These are phyloP conservation scores for Saguinus midas DNA, from an alignment of 2,113 vertebrate species.

Conservation along the genomic window DNA sequence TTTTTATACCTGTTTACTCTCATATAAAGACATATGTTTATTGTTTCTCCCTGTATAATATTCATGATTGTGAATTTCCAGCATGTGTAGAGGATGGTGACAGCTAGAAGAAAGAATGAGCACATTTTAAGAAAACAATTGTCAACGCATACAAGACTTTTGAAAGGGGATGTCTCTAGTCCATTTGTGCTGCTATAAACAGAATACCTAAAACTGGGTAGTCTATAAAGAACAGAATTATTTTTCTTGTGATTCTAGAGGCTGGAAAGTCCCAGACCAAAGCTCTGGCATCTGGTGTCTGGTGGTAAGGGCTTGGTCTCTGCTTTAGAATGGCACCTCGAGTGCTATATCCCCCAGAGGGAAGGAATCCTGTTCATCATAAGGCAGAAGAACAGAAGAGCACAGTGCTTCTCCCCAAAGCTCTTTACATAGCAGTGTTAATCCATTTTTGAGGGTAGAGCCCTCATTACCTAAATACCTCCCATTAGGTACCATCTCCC, in stretches of 20 bases:
- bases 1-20: not conserved
- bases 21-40: not conserved
- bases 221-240: not conserved
- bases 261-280: not conserved
- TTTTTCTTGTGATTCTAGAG: not conserved
- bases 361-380: too few species aligned
- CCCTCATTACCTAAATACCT: not conserved
- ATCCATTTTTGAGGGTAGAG: not conserved
- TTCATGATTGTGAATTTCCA: constrained; percentile 45
- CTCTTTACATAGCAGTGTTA: accelerated
- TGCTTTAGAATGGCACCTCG: not conserved
- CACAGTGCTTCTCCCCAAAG: too few species aligned
- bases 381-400: not conserved
- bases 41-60: not conserved
- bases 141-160: not conserved
- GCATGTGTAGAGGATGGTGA: not conserved
- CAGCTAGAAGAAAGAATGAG: not conserved
- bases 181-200: too few species aligned
- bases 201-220: not conserved
- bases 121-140: not conserved
- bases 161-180: not conserved
- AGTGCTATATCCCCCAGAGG: not conserved
- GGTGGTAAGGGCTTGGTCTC: too few species aligned
- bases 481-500: too few species aligned
- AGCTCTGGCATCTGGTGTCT: not conserved